Conservation (phyloP, 2,888 invertebrate genomes). For the Eremobia ochroleuca region DNA sequence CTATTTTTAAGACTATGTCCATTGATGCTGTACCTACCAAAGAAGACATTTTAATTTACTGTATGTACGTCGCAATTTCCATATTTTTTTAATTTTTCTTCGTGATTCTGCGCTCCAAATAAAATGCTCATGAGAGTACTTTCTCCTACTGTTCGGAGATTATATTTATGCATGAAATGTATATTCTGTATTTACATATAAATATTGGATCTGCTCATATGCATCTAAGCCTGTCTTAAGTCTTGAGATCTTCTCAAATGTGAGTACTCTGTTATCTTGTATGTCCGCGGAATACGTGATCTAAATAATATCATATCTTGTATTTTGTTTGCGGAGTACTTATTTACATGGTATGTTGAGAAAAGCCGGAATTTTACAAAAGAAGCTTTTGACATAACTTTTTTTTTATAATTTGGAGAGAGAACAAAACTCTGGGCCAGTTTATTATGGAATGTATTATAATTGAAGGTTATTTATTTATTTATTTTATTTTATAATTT, state of each 20-base stretch:
- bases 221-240: conserved; percentile 20
- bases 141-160: conserved; percentile 30
- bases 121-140: conserved; percentile 32
- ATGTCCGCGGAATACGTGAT: conserved; percentile 11
- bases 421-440: background rate
- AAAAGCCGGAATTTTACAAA: background rate
- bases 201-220: conserved; percentile 19
- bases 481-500: no score
- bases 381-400: no score
- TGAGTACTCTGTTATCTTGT: conserved; percentile 14
- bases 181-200: conserved; percentile 44
- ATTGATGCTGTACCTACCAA: no score
- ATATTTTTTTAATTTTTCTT: conserved; percentile 9
- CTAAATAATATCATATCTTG: conserved; percentile 5
- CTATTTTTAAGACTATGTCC: background rate
- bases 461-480: background rate
- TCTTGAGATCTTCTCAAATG: conserved; percentile 24
- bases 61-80: background rate
- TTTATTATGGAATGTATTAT: conserved; percentile 20
- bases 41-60: background rate
- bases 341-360: background rate
- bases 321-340: background rate
- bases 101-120: conserved; percentile 20
- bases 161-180: conserved; percentile 52
- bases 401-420: background rate